Conservation (phyloP, 2,797 vertebrate species). For the Labroides dimidiatus region DNA sequence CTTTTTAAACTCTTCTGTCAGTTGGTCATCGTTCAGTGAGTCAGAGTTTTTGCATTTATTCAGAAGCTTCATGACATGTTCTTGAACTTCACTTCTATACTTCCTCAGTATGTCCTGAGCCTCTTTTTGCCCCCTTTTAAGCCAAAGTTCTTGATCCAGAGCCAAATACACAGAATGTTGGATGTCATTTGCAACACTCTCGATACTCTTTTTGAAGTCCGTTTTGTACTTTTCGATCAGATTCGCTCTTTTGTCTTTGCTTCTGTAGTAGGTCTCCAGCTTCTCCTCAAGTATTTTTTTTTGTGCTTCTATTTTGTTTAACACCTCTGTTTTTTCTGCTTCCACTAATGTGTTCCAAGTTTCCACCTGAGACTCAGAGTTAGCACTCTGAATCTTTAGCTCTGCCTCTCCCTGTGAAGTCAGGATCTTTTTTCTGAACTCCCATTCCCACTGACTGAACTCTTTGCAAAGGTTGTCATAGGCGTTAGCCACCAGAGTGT, state of each 20-base stretch:
- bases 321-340: neutral
- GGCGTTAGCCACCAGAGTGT: conserved; percentile 74
- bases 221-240: conserved; percentile 70
- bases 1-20: conserved; percentile 44
- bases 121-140: conserved; percentile 19
- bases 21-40: conserved; percentile 25
- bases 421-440: too few relatives aligned
- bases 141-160: conserved; percentile 18
- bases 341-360: neutral
- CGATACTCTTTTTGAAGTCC: conserved; percentile 55
- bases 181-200: conserved; percentile 47
- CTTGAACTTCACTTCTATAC: conserved; percentile 52
- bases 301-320: fast-evolving
- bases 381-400: too few relatives aligned
- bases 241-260: conserved; percentile 30
- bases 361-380: too few relatives aligned
- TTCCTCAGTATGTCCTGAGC: conserved; percentile 26
- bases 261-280: conserved; percentile 58
- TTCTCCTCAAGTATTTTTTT: conserved; percentile 15
- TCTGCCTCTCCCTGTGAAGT: too few relatives aligned
- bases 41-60: conserved; percentile 2
- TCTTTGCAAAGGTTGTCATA: too few relatives aligned
- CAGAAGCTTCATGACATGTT: conserved; percentile 53
- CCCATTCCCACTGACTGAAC: too few relatives aligned
- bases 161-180: conserved; percentile 22